These are phyloP conservation scores for Phyllopteryx taeniolatus DNA, from an alignment of 2,113 vertebrate species.

Conservation along the genomic window DNA sequence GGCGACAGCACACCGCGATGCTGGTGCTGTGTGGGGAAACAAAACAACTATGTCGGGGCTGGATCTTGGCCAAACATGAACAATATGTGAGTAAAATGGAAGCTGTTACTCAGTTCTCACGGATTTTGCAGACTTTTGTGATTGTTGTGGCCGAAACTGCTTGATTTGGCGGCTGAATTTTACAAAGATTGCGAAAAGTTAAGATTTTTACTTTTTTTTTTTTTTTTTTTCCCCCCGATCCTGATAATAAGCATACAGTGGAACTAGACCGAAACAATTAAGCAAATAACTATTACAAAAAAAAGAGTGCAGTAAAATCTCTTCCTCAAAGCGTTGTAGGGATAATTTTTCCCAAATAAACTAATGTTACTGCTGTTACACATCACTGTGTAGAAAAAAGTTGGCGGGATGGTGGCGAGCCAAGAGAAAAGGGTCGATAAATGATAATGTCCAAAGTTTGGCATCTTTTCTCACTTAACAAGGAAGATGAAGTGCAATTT, in stretches of 20 bases:
- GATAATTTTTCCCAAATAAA: background rate
- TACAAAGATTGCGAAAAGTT: background rate
- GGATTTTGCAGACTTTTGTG: background rate
- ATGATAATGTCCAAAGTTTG: background rate
- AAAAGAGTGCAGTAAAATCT: background rate
- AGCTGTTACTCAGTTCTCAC: background rate
- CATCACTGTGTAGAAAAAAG: background rate
- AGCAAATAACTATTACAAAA: too few species aligned
- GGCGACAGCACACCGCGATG: slow-evolving; percentile 15
- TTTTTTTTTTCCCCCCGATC: too few species aligned
- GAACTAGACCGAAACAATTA: too few species aligned
- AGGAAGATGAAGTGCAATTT: background rate
- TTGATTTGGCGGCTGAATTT: background rate
- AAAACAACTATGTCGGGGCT: background rate
- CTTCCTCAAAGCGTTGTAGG: background rate
- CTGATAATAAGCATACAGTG: too few species aligned
- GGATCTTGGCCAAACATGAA: background rate
- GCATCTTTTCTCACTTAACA: background rate
- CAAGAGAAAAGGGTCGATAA: background rate
- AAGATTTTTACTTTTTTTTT: too few species aligned
- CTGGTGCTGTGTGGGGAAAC: background rate
- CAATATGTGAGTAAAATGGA: background rate
- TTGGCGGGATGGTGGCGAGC: too few species aligned
- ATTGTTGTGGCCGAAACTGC: background rate
- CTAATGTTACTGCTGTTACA: background rate